Base-by-base conservation (phyloP, 2,797 vertebrate genomes). In the Falco novaeseelandiae region DNA sequence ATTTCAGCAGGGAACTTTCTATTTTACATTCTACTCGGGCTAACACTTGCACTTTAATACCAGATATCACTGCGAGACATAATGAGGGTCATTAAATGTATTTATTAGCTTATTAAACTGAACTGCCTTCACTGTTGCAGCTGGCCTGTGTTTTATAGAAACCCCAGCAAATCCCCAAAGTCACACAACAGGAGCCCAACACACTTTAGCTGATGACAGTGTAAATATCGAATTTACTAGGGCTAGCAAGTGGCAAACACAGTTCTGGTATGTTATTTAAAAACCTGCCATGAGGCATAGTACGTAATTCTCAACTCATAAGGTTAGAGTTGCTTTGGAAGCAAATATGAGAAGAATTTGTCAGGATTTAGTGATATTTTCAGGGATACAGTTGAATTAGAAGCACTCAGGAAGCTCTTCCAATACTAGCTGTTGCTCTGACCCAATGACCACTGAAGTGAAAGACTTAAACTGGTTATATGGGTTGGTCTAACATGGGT, bases 21-120 rank as follows among this genome's bases (percentile, higher is more conserved):
- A 85, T 85, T 96, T 94, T 73, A 85, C 84, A 77, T 96, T 94
- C 78, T 93, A 38, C 74, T 92, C 0, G 1, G 74, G 82, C 94
- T 96, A 94, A 91, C 95, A 92, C 86, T 97, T 95, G 83, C 81
- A 83, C 71, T 96, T 96, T 96, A 91, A 94, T 95, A 91, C 92
- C 93, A 97, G 96, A 93, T 96, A 97, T 97, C 96, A 97, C 81
- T 96, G 88, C 7, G 4, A 97, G 96, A 96, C 92, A 97, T 97
- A 95, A 97, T 96, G 95, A 97, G 95, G 83, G 91, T 81, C 97
- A 92, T 97, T 97, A 96, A 96, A 95, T 86, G 74, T 95, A 96
- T 96, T 97, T 97, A 97, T 97, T 97, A 96, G 86, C 94, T 95
- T 96, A 97, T 97, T 96, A 97, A 97, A 94, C 71, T 76, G 88